phyloP scores from a whole-genome alignment of 2,797 vertebrate genomes.

The Hybognathus amarus region DNA sequence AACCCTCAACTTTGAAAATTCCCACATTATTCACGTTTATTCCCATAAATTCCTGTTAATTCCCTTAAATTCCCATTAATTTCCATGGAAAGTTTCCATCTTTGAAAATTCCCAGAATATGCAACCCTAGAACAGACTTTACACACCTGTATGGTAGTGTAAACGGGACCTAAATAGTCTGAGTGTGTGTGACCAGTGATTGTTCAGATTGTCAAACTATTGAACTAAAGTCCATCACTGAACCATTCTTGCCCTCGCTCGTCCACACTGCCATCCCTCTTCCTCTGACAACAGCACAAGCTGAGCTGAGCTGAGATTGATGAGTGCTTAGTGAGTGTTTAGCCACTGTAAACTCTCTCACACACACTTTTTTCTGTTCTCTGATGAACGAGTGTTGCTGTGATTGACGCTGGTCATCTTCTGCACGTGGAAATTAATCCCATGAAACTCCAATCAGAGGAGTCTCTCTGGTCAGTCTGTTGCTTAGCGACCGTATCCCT shows the following conservation, averaged over 20 bases:
- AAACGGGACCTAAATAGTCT: background rate
- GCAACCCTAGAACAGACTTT: background rate
- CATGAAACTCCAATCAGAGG: constrained; percentile 75
- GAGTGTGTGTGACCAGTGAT: background rate
- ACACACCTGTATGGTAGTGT: background rate
- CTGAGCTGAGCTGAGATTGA: background rate
- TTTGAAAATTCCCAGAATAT: too few relatives aligned
- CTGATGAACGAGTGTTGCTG: constrained; percentile 63
- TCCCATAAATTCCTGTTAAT: too few relatives aligned
- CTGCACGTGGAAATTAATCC: constrained; percentile 75
- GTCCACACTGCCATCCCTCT: constrained; percentile 2
- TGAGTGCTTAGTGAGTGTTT: constrained; percentile 29
- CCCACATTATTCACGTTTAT: too few relatives aligned
- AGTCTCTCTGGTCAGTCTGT: constrained; percentile 76
- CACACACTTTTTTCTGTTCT: constrained; percentile 35
- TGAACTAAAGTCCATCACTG: constrained; percentile 3
- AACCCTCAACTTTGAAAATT: too few relatives aligned
- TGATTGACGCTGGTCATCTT: constrained; percentile 70
- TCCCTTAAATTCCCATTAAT: too few relatives aligned
- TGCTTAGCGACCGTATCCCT: constrained; percentile 77
- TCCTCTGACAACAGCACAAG: background rate
- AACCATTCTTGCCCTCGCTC: constrained; percentile 21
- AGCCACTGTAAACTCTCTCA: background rate
- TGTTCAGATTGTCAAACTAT: background rate
- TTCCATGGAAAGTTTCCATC: too few relatives aligned